Evolutionary conservation across 1,140 invertebrate species (phyloP), one percentile per base, ranked within the genome.

Genomic region (Harpegnathos saltator): DNA sequence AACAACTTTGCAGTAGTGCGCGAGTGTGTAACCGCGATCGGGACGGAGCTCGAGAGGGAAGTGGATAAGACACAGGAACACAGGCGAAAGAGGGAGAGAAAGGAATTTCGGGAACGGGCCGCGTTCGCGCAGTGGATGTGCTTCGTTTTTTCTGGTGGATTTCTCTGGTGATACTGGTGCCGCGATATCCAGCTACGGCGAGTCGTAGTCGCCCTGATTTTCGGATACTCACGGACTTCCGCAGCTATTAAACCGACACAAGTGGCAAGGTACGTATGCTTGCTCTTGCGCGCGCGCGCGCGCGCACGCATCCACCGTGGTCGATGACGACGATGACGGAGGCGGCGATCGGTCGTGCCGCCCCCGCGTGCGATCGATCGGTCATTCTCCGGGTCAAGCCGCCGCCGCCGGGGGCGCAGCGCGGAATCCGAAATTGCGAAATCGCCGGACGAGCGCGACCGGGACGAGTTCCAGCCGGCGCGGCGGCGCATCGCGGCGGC

Each of bases 391-490:
- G 7, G 75, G 52, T 69, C 63, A 58, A 24, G 52, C 50, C 33
- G 1, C 38, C 38, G 38, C 17, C 52, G 24, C 22, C 11, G 29
- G 22, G 29, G 14, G 15, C 74, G 61, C 50, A 44, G 38, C 33
- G 63, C 68, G 75, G 33, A 80, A 80, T 80, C 33, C 24, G 14
- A 80, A 71, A 69, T 80, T 80, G 52, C 52, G 65, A 80, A 80
- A 59, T 71, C 65, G 52, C 22, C 63, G 74, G 54, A 77, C 71
- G 71, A 9, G 33, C 33, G 33, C 19, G 33, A 74, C 71, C 71
- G 58, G 59, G 62, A 74, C 61, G 62, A 69, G 75, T 69, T 58
- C 50, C 52, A 33, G 38, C 11, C 38, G 38, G 38, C 38, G 38
- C 38, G 38, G 0, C 0, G 4, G 38, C 38, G 7, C 38, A 26